Percentiles rank a stretch among this genome's conserved stretches.
Evolutionary conservation across 2,797 vertebrate genomes (phyloP).

Genomic region (Poecilia wingei): DNA sequence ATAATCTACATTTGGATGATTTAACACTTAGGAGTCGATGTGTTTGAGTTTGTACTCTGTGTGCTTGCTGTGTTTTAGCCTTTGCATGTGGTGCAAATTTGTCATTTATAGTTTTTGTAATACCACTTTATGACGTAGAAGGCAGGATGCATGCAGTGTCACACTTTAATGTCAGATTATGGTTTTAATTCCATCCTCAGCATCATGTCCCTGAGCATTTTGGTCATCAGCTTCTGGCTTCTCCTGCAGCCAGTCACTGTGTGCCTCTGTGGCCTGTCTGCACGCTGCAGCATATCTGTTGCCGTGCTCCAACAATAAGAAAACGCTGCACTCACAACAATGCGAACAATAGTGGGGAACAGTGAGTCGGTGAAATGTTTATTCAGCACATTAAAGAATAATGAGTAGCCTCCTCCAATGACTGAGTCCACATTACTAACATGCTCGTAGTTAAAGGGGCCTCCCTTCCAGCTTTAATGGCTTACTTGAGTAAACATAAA

Average conservation of each 20-base stretch:
- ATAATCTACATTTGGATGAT: background rate
- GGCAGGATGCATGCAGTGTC: background rate
- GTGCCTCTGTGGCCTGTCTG: constrained; percentile 48
- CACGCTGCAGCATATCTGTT: constrained; percentile 62
- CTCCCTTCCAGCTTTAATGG: constrained; percentile 71
- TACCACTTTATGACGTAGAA: background rate
- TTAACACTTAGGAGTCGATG: background rate
- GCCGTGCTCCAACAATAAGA: constrained; percentile 65
- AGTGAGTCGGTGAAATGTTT: constrained; percentile 75
- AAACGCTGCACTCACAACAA: constrained; percentile 83
- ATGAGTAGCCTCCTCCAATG: constrained; percentile 77
- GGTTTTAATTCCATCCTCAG: background rate
- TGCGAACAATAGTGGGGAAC: constrained; percentile 77
- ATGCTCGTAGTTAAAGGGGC: constrained; percentile 66
- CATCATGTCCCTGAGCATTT: background rate
- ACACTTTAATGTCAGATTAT: background rate
- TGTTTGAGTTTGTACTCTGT: background rate
- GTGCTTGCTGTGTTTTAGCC: background rate
- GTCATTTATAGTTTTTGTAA: background rate
- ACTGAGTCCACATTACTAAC: constrained; percentile 77
- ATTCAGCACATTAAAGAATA: constrained; percentile 84
- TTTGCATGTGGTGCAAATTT: background rate
- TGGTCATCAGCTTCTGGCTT: constrained; percentile 32
- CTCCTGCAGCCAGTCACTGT: constrained; percentile 28
- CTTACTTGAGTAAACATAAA: constrained; percentile 79